Percentiles rank a stretch among this genome's conserved stretches.
Evolutionary conservation across 1,140 invertebrate genomes (phyloP).

Genomic region (Pogonomyrmex barbatus): DNA sequence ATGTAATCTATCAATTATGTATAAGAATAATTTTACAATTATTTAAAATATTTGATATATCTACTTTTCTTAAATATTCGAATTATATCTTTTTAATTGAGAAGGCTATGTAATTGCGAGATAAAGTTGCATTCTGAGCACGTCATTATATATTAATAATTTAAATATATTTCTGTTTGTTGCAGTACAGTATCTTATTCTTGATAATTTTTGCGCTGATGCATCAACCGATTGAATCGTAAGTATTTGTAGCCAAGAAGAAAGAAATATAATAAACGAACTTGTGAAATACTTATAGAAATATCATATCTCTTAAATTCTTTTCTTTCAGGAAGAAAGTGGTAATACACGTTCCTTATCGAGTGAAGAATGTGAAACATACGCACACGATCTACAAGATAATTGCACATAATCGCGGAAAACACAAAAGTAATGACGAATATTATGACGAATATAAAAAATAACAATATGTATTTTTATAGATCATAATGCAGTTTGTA

Average conservation of each 20-base stretch:
- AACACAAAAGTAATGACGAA: constrained; percentile 76
- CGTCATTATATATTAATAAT: constrained; percentile 22
- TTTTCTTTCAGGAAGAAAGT: constrained; percentile 85
- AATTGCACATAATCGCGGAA: constrained; percentile 84
- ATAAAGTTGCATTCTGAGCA: neutral
- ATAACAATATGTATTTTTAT: neutral
- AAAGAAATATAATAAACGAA: neutral
- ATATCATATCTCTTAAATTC: constrained; percentile 6
- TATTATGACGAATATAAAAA: constrained; percentile 61
- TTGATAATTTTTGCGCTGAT: constrained; percentile 43
- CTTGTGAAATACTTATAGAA: neutral
- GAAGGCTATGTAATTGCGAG: neutral
- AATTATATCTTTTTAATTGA: neutral
- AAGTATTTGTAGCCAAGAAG: constrained; percentile 33
- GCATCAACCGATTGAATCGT: constrained; percentile 50
- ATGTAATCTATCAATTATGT: neutral
- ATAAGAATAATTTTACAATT: neutral
- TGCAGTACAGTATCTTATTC: constrained; percentile 64
- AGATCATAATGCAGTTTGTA: neutral
- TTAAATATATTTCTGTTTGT: constrained; percentile 29
- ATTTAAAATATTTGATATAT: neutral
- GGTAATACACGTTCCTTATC: constrained; percentile 88
- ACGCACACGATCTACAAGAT: constrained; percentile 89
- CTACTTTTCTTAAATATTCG: neutral
- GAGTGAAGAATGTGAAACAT: constrained; percentile 89